Evolutionary conservation across 1,140 invertebrate species (phyloP).

Genomic region (Pogonus chalceus): DNA sequence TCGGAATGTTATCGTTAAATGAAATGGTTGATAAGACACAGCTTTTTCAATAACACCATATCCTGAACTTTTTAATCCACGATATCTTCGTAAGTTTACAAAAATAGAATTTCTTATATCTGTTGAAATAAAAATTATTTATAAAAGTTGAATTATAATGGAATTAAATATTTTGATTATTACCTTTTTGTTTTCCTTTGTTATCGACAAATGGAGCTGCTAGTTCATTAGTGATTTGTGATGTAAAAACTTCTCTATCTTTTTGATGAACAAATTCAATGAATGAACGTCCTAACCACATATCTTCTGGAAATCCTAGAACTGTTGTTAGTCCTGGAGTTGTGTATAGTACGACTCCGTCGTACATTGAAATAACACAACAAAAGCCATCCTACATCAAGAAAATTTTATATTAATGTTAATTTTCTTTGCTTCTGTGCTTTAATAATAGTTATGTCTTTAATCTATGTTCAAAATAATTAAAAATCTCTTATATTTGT

Average conservation of each 20-base stretch:
- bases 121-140: slow-evolving; percentile 16
- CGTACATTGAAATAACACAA: slow-evolving; percentile 69
- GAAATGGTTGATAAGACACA: slow-evolving; percentile 60
- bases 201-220: slow-evolving; percentile 40
- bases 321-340: slow-evolving; percentile 56
- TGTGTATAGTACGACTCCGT: slow-evolving; percentile 69
- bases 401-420: not conserved
- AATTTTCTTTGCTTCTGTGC: too few species aligned
- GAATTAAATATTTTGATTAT: not conserved
- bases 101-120: slow-evolving; percentile 34
- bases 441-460: too few species aligned
- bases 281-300: slow-evolving; percentile 76
- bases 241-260: slow-evolving; percentile 47
- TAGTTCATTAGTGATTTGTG: slow-evolving; percentile 43
- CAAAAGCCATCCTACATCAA: slow-evolving; percentile 56
- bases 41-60: slow-evolving; percentile 50
- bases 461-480: too few species aligned
- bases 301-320: slow-evolving; percentile 72
- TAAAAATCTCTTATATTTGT: too few species aligned
- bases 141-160: not conserved
- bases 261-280: slow-evolving; percentile 77
- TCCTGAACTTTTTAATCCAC: slow-evolving; percentile 41
- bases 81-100: slow-evolving; percentile 44
- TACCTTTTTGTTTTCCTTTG: slow-evolving; percentile 29
- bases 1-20: slow-evolving; percentile 57